Conservation (phyloP, 2,888 invertebrate genomes). For the Nomada goodeniana region DNA sequence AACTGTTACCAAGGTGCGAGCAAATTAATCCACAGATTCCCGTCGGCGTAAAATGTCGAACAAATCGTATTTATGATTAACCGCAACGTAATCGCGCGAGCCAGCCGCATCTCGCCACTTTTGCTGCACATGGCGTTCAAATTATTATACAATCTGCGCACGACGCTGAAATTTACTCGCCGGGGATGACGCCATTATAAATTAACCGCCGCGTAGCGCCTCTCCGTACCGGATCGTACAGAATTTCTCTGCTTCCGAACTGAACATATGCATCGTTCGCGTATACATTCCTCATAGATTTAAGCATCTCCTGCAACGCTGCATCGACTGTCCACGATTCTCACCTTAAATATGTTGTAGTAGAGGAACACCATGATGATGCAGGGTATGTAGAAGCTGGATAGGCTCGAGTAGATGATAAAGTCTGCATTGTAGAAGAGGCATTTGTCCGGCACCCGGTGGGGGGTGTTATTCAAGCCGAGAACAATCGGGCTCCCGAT, state of each 20-base stretch:
- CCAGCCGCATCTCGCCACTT: conserved; percentile 21
- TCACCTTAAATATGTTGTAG: conserved; percentile 98
- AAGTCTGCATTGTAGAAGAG: conserved; percentile 99
- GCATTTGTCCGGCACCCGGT: conserved; percentile 93
- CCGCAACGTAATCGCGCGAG: conserved; percentile 49
- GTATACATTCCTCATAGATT: too few relatives aligned
- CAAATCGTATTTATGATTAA: conserved; percentile 51
- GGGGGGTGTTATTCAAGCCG: conserved; percentile 97
- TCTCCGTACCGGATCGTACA: not conserved
- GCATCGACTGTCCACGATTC: conserved; percentile 69
- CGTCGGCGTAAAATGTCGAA: conserved; percentile 29
- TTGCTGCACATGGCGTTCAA: conserved; percentile 42
- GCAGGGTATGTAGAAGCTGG: conserved; percentile 99
- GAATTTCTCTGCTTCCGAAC: too few relatives aligned
- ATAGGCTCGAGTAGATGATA: conserved; percentile 98
- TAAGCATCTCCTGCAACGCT: not conserved
- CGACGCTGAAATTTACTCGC: conserved; percentile 12
- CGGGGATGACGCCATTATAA: not conserved
- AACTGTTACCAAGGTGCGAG: not conserved
- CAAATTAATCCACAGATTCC: conserved; percentile 16
- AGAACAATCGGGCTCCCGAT: conserved; percentile 98
- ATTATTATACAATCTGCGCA: conserved; percentile 38
- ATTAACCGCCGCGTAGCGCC: not conserved
- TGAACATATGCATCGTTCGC: too few relatives aligned
- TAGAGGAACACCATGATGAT: conserved; percentile 99